Evolutionary conservation across 2,888 invertebrate genomes (phyloP).

Genomic region (Ophion ventricosus): DNA sequence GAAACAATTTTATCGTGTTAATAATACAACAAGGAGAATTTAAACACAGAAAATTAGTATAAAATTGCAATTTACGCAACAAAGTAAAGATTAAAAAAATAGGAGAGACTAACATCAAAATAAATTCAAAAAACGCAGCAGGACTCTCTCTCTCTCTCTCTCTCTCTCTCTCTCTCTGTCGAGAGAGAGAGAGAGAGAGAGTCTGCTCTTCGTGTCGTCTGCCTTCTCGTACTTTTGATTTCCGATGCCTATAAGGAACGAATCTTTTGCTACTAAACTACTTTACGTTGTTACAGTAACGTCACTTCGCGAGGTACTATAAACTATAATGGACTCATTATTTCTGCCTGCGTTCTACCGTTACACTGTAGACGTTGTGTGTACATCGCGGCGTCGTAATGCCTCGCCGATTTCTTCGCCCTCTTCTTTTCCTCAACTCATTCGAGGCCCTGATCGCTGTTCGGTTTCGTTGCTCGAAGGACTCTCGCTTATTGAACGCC

Average conservation of each 20-base stretch:
- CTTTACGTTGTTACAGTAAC: slow-evolving; percentile 17
- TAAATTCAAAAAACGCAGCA: too few species aligned
- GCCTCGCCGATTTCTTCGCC: slow-evolving; percentile 26
- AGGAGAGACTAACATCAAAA: too few species aligned
- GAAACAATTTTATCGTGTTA: too few species aligned
- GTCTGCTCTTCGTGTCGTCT: not conserved
- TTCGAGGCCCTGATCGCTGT: slow-evolving; percentile 6
- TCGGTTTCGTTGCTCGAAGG: slow-evolving; percentile 10
- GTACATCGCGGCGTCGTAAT: slow-evolving; percentile 71
- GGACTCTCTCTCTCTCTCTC: too few species aligned
- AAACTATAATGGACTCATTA: slow-evolving; percentile 79
- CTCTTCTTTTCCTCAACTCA: slow-evolving; percentile 70
- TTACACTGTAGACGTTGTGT: slow-evolving; percentile 72
- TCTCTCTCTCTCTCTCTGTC: too few species aligned
- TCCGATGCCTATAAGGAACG: slow-evolving; percentile 13
- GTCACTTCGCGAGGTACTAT: slow-evolving; percentile 4
- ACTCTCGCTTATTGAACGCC: slow-evolving; percentile 64
- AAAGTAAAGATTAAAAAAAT: too few species aligned
- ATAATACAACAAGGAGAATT: too few species aligned
- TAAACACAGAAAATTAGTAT: too few species aligned
- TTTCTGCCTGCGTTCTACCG: slow-evolving; percentile 78
- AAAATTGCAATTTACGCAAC: too few species aligned
- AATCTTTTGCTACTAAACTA: slow-evolving; percentile 22
- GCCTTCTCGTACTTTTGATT: slow-evolving; percentile 47
- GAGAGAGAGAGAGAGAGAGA: too few species aligned